A percentile compares a stretch with the other conserved stretches of the same genome.
phyloP scores from a whole-genome alignment of 2,113 vertebrate species.

The Abramis brama region DNA sequence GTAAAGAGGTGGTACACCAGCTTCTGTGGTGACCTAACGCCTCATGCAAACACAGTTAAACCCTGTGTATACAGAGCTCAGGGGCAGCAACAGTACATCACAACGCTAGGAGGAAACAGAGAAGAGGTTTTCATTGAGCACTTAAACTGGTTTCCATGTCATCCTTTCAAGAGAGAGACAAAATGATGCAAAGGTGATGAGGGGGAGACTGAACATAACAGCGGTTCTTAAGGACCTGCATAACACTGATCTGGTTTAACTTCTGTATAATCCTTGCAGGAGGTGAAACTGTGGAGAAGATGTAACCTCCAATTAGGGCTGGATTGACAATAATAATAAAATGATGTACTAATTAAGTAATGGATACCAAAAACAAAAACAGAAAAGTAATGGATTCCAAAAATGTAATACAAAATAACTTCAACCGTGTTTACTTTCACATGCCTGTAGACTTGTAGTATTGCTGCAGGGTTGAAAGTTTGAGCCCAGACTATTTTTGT shows the following conservation, averaged over 20 bases:
- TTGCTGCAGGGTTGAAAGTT: not conserved
- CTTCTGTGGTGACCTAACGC: constrained; percentile 39
- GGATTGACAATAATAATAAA: not conserved
- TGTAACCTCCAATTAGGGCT: not conserved
- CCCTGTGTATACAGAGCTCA: constrained; percentile 39
- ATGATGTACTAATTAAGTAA: no score
- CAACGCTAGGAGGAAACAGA: constrained; percentile 22
- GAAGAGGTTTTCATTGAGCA: constrained; percentile 31
- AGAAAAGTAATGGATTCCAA: no score
- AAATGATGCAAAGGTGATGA: constrained; percentile 13
- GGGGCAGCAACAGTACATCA: constrained; percentile 11
- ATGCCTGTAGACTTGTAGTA: not conserved
- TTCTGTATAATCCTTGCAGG: not conserved
- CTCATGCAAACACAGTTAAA: constrained; percentile 49
- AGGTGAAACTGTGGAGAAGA: not conserved
- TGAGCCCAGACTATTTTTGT: not conserved
- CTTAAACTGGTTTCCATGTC: constrained; percentile 30
- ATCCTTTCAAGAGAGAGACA: constrained; percentile 17
- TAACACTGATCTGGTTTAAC: not conserved
- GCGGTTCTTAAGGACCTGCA: not conserved
- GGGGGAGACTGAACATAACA: not conserved
- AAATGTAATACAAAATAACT: no score
- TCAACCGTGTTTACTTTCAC: not conserved
- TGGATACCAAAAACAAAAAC: no score
- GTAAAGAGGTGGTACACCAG: constrained; percentile 18